Conservation (phyloP, 2,113 vertebrate genomes). For the Willisornis vidua region DNA sequence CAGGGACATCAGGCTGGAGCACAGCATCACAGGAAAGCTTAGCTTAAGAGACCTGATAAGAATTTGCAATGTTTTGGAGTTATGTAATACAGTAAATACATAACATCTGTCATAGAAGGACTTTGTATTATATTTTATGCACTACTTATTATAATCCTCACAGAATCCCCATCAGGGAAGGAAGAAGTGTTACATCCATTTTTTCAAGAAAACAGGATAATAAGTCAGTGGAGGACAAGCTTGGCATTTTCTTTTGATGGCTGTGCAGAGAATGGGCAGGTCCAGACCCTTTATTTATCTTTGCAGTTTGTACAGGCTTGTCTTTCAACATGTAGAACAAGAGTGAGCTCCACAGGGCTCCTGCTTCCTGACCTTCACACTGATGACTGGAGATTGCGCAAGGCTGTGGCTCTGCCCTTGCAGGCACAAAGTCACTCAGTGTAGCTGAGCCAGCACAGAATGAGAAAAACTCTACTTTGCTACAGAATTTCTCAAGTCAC, state of each 20-base stretch:
- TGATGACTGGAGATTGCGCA: conserved; percentile 55
- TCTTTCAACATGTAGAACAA: conserved; percentile 16
- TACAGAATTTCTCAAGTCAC: conserved; percentile 1
- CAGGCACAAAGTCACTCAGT: conserved; percentile 36
- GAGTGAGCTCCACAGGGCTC: conserved; percentile 32
- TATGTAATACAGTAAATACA: conserved; percentile 27
- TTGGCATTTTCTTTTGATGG: conserved; percentile 1
- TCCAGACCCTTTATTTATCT: conserved; percentile 14
- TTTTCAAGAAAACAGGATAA: not conserved
- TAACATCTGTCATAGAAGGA: conserved; percentile 14
- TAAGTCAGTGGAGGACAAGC: not conserved
- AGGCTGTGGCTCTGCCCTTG: conserved; percentile 21
- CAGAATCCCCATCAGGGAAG: not conserved
- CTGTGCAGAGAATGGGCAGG: not conserved
- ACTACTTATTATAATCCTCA: conserved; percentile 18
- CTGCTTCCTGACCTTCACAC: conserved; percentile 46
- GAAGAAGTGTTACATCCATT: not conserved
- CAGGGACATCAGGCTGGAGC: not conserved
- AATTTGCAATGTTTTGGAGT: not conserved
- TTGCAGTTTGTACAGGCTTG: conserved; percentile 23
- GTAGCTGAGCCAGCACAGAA: conserved; percentile 37
- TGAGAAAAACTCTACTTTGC: not conserved
- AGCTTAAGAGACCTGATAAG: conserved; percentile 11
- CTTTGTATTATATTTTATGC: not conserved
- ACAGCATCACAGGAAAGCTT: not conserved